phyloP scores from a whole-genome alignment of 2,113 vertebrate species.

The Lucifuga dentata region DNA sequence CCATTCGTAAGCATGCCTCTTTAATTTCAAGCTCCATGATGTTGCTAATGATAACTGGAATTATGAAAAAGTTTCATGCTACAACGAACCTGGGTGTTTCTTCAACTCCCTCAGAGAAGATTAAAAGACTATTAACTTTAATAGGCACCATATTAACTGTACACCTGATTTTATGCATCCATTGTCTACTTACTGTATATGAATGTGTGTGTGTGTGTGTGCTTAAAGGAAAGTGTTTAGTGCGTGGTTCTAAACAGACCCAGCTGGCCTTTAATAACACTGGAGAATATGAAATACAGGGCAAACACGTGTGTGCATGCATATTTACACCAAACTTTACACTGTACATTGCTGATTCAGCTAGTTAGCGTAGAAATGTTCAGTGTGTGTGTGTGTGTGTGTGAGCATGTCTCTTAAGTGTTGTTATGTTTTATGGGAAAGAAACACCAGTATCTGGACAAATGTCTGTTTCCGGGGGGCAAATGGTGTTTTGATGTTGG shows the following conservation, averaged over 20 bases:
- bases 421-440: slow-evolving; percentile 58
- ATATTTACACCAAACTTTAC: slow-evolving; percentile 29
- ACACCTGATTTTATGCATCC: slow-evolving; percentile 34
- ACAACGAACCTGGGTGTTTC: too few species aligned
- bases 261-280: slow-evolving; percentile 70
- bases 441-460: slow-evolving; percentile 46
- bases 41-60: too few species aligned
- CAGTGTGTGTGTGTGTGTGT: slow-evolving; percentile 9
- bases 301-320: slow-evolving; percentile 26
- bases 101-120: too few species aligned
- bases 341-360: slow-evolving; percentile 20
- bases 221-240: slow-evolving; percentile 68
- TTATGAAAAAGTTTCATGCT: too few species aligned
- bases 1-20: too few species aligned
- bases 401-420: slow-evolving; percentile 37
- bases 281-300: slow-evolving; percentile 54
- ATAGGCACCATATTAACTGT: too few species aligned
- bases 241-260: slow-evolving; percentile 57
- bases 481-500: slow-evolving; percentile 72
- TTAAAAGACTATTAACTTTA: too few species aligned
- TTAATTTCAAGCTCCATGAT: too few species aligned
- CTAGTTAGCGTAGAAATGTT: slow-evolving; percentile 14
- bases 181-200: neutral
- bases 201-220: slow-evolving; percentile 27
- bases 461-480: slow-evolving; percentile 60